Evolutionary conservation across 1,140 invertebrate species (phyloP), one percentile per base, ranked within the genome.

Genomic region (Ctenoplectra terminalis): DNA sequence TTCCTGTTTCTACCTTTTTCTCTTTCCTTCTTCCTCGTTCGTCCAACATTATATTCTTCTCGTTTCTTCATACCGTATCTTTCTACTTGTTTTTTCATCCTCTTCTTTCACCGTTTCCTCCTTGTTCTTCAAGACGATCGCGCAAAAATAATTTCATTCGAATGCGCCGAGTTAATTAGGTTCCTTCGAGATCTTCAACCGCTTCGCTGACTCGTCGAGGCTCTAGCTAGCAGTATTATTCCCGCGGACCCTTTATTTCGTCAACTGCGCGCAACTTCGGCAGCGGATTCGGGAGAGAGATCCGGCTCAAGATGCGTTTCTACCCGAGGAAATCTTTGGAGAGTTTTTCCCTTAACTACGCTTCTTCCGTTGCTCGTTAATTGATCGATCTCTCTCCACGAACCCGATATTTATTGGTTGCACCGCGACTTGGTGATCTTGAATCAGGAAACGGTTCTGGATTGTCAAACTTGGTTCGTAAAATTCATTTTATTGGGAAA

Each of bases 101-200:
- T 23, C 50, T 20, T 23, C 4, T n/a, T 7, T 43, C 48, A 3
- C 43, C 61, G 17, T 31, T 17, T 11, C 11, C n/a, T 43, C 56
- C 73, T 69, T 64, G 46, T 34, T 37, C 78, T 69, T 74, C 77
- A 71, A 83, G 79, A 82, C 83, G 83, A 88, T 75, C 80, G 85
- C 88, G 85, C 77, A 87, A 87, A 90, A 90, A 89, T 90, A 89
- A 89, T 90, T 88, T 88, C 81, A 90, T 90, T 88, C 87, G 72
- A 87, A 90, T 89, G 88, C 75, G 56, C 77, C 54, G 79, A 87
- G 87, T 90, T 90, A 90, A 90, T 90, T 90, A 86, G 88, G 81
- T 89, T 90, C 78, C 84, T 87, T 84, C 88, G 85, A 87, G 87
- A 89, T 89, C 85, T 80, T 66, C 64, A 52, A 67, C 56, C 71